A percentile compares a stretch with the other conserved stretches of the same genome.
Conservation (phyloP, 1,140 invertebrate genomes). For the Drosophila leontia region DNA sequence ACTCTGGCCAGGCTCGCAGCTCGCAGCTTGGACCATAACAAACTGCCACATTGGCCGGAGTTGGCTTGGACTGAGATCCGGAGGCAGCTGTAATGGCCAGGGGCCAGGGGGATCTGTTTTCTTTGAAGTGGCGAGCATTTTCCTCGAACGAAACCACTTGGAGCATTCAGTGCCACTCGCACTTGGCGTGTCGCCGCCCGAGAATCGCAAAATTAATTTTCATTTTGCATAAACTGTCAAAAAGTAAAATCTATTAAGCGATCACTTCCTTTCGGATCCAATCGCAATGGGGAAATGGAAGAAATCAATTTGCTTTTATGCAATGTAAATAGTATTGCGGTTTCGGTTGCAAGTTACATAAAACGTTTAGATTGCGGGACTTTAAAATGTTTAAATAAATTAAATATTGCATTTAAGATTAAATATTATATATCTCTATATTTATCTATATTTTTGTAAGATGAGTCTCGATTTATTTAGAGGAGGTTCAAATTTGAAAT, state of each 20-base stretch:
- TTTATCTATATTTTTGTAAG: too few relatives aligned
- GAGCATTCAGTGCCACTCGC: conserved; percentile 25
- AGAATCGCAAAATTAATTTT: conserved; percentile 61
- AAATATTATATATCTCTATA: background rate
- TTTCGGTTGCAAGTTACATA: background rate
- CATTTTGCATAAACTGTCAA: conserved; percentile 52
- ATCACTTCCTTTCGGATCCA: conserved; percentile 27
- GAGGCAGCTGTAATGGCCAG: conserved; percentile 45
- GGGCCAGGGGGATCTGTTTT: conserved; percentile 18
- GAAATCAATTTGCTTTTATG: conserved; percentile 26
- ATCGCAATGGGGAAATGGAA: conserved; percentile 27
- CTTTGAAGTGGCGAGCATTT: conserved; percentile 47
- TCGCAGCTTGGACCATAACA: conserved; percentile 52
- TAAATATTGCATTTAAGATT: background rate
- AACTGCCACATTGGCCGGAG: conserved; percentile 63
- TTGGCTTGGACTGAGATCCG: conserved; percentile 33
- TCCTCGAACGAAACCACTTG: conserved; percentile 41
- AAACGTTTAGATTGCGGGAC: background rate
- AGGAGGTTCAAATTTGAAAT: background rate
- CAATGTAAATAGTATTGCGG: conserved; percentile 6
- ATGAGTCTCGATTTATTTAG: too few relatives aligned
- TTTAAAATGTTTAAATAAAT: background rate
- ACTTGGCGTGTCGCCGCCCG: conserved; percentile 16
- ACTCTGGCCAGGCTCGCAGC: conserved; percentile 61
- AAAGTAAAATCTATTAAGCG: conserved; percentile 59